phyloP scores from a whole-genome alignment of 2,113 vertebrate species.

The Corythoichthys intestinalis region DNA sequence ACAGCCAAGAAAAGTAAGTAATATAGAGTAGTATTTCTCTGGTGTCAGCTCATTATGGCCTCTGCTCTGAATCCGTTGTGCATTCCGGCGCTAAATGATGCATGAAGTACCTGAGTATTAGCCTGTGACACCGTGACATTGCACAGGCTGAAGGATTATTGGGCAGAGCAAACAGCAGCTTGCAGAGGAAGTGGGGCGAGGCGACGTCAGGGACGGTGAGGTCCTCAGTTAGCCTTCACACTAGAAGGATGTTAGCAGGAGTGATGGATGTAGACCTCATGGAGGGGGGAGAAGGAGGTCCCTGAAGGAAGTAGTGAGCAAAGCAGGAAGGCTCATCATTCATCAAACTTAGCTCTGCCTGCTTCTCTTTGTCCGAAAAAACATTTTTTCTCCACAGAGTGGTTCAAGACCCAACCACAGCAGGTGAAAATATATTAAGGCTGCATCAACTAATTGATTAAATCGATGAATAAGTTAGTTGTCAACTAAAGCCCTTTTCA shows the following conservation, averaged over 20 bases:
- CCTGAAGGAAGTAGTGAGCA: slow-evolving; percentile 43
- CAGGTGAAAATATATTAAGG: background rate
- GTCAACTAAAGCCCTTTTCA: too few relatives aligned
- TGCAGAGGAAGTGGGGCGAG: slow-evolving; percentile 22
- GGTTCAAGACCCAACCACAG: background rate
- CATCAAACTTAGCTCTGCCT: slow-evolving; percentile 69
- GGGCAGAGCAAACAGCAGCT: slow-evolving; percentile 2
- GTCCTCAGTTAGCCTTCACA: slow-evolving; percentile 36
- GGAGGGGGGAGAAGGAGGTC: slow-evolving; percentile 50
- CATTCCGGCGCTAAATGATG: slow-evolving; percentile 5
- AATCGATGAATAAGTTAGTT: too few relatives aligned
- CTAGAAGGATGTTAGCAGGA: slow-evolving; percentile 15
- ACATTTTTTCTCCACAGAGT: slow-evolving; percentile 37
- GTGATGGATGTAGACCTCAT: slow-evolving; percentile 63
- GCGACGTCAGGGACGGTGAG: slow-evolving; percentile 32
- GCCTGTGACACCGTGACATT: background rate
- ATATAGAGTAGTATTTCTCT: background rate
- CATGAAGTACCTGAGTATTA: slow-evolving; percentile 8
- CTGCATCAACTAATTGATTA: too few relatives aligned
- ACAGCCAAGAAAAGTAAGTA: background rate
- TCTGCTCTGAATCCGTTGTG: background rate
- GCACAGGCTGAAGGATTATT: slow-evolving; percentile 4
- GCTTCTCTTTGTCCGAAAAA: slow-evolving; percentile 42
- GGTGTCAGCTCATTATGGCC: slow-evolving; percentile 5
- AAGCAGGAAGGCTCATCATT: slow-evolving; percentile 50